Evolutionary conservation across 2,888 invertebrate genomes (phyloP).

Genomic region (Liodrosophila aerea): DNA sequence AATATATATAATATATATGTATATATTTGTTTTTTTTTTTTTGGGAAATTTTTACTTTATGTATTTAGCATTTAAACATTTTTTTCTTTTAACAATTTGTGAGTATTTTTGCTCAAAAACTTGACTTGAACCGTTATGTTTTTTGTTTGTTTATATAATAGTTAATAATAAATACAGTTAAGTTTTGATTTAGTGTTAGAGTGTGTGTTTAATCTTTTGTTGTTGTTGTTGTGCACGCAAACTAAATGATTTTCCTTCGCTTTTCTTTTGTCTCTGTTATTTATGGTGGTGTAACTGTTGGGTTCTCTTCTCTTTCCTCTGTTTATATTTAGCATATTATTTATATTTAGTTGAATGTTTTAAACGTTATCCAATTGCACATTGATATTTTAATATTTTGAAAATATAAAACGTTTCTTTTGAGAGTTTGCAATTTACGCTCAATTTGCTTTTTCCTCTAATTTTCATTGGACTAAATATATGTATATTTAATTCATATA

Average conservation of each 20-base stretch:
- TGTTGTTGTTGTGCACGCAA: slow-evolving; percentile 40
- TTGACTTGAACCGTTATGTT: slow-evolving; percentile 65
- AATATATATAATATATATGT: slow-evolving; percentile 43
- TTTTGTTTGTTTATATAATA: slow-evolving; percentile 45
- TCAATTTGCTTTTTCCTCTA: slow-evolving; percentile 42
- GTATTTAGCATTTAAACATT: slow-evolving; percentile 60
- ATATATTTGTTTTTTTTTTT: slow-evolving; percentile 42
- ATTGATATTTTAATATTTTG: slow-evolving; percentile 78
- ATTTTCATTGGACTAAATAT: slow-evolving; percentile 68
- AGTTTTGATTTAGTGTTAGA: slow-evolving; percentile 64
- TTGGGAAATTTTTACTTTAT: slow-evolving; percentile 43
- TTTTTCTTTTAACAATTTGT: slow-evolving; percentile 73
- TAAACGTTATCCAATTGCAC: slow-evolving; percentile 78
- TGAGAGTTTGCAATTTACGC: slow-evolving; percentile 32
- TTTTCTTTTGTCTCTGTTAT: slow-evolving; percentile 15
- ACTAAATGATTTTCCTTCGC: slow-evolving; percentile 53
- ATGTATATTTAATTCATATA: slow-evolving; percentile 44
- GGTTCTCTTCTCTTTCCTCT: slow-evolving; percentile 7
- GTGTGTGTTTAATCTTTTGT: slow-evolving; percentile 25
- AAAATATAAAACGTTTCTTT: slow-evolving; percentile 68
- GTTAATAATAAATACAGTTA: slow-evolving; percentile 54
- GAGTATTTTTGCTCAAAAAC: slow-evolving; percentile 73
- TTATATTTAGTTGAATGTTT: slow-evolving; percentile 34
- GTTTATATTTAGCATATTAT: slow-evolving; percentile 24
- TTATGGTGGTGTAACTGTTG: slow-evolving; percentile 12